Evolutionary conservation across 2,113 vertebrate genomes (phyloP), one percentile per base, ranked within the genome.

Genomic region (Sisor rabdophorus): DNA sequence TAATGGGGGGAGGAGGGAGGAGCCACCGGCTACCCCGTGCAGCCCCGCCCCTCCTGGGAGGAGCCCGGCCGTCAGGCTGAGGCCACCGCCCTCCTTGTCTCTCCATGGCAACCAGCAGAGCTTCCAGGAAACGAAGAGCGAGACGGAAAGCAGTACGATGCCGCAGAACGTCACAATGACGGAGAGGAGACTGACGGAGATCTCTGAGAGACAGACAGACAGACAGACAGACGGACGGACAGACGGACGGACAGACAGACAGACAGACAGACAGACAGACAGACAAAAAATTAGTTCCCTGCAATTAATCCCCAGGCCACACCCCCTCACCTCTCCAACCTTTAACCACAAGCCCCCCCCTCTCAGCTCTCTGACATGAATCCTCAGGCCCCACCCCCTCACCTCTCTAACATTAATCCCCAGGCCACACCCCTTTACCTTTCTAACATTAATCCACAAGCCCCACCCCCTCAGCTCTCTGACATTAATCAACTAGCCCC

Each of bases 121-220:
- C 87, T 97, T 97, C 95, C 95, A 97, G 56, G 95, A 97, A 81
- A 97, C 95, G 26, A 96, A 97, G 82, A 97, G 93, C 12, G 95
- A 97, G 71, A 97, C 95, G 1, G 94, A 94, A 77, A 97, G 92
- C 28, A 97, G 92, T 65, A 96, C 95, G 65, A 97, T 94, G 80
- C 95, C 95, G 7, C 95, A 97, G 91, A 96, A 97, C 0, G 94
- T 96, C 83, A 97, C 95, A 17, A 97, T 96, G 84, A 97, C 95
- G 0, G 94, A 96, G 77, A 97, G 92, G 75, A 97, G 93, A 13
- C 95, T 96, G 84, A 97, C 95, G 2, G 94, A 93, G 89, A 97
- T 95, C 86, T 97, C 95, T 96, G 85, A 53, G 55, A 77, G 15
- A 70, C 22, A 74, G 26, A 70, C 61, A 44, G 40, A 44, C 40